phyloP scores from a whole-genome alignment of 2,113 vertebrate species.

The Macroglossus sobrinus region DNA sequence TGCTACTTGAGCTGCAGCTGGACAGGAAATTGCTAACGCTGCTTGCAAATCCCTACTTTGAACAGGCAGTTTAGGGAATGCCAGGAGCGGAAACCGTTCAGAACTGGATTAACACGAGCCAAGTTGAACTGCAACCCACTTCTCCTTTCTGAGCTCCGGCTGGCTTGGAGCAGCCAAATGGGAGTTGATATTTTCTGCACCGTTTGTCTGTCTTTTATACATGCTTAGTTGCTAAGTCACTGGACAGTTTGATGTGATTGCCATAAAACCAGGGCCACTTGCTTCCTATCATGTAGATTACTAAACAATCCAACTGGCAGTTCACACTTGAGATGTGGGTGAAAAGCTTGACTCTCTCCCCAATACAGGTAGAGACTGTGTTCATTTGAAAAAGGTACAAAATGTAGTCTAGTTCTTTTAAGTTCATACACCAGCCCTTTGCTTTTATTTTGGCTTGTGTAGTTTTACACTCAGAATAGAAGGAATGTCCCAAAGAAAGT shows the following conservation, averaged over 20 bases:
- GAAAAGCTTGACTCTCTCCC: constrained; percentile 1
- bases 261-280: constrained; percentile 44
- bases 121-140: constrained; percentile 82
- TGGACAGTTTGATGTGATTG: neutral
- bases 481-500: neutral
- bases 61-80: constrained; percentile 85
- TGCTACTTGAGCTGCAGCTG: constrained; percentile 87
- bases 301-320: neutral
- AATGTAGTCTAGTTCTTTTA: neutral
- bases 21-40: constrained; percentile 92
- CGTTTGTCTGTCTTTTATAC: constrained; percentile 70
- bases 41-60: constrained; percentile 88
- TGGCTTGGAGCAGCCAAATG: constrained; percentile 78
- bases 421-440: neutral
- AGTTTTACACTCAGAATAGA: neutral
- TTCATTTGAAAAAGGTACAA: neutral
- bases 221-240: constrained; percentile 70
- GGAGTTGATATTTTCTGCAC: constrained; percentile 67
- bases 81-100: constrained; percentile 88
- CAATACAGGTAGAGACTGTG: neutral
- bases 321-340: neutral
- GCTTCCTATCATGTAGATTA: neutral
- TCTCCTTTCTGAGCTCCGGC: constrained; percentile 81
- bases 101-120: constrained; percentile 88
- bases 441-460: neutral